These are phyloP conservation scores for Charaxes varanes DNA, from an alignment of 1,140 invertebrate species.

Conservation along the genomic window DNA sequence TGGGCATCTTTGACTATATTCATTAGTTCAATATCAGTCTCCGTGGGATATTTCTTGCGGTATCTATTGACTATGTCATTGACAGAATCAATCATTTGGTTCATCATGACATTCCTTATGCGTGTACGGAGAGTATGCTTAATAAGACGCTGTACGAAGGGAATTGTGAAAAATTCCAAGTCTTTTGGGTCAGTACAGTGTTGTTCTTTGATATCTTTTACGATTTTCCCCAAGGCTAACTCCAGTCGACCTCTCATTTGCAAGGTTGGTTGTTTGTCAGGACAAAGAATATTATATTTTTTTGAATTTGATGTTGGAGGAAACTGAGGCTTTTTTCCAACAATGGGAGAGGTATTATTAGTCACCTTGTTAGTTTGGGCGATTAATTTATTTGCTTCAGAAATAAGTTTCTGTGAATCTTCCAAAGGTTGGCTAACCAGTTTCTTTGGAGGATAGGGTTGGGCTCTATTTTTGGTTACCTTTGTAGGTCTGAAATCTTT, in stretches of 20 bases:
- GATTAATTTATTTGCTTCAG: slow-evolving; percentile 13
- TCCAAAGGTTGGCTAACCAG: slow-evolving; percentile 14
- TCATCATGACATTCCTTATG: slow-evolving; percentile 37
- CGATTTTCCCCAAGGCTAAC: slow-evolving; percentile 40
- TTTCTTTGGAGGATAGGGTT: slow-evolving; percentile 14
- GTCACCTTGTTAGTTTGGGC: background rate
- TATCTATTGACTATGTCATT: slow-evolving; percentile 30
- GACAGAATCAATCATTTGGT: slow-evolving; percentile 28
- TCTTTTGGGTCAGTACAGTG: slow-evolving; percentile 3
- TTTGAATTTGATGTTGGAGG: background rate
- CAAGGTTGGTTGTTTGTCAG: slow-evolving; percentile 21
- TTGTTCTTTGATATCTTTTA: slow-evolving; percentile 34
- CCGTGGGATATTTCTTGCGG: slow-evolving; percentile 32
- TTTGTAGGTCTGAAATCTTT: slow-evolving; percentile 27
- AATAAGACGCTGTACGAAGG: slow-evolving; percentile 20
- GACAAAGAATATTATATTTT: slow-evolving; percentile 24
- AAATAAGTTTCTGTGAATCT: slow-evolving; percentile 21
- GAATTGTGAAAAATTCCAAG: slow-evolving; percentile 11
- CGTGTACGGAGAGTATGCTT: slow-evolving; percentile 45
- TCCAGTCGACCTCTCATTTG: slow-evolving; percentile 47
- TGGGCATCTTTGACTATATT: slow-evolving; percentile 20
- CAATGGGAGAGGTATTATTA: background rate
- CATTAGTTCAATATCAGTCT: slow-evolving; percentile 43
- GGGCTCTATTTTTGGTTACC: slow-evolving; percentile 26
- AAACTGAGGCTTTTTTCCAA: background rate